A percentile compares a stretch with the other conserved stretches of the same genome.
These are phyloP conservation scores for Sigmodon hispidus DNA, from an alignment of 2,113 vertebrate species.

Conservation along the genomic window DNA sequence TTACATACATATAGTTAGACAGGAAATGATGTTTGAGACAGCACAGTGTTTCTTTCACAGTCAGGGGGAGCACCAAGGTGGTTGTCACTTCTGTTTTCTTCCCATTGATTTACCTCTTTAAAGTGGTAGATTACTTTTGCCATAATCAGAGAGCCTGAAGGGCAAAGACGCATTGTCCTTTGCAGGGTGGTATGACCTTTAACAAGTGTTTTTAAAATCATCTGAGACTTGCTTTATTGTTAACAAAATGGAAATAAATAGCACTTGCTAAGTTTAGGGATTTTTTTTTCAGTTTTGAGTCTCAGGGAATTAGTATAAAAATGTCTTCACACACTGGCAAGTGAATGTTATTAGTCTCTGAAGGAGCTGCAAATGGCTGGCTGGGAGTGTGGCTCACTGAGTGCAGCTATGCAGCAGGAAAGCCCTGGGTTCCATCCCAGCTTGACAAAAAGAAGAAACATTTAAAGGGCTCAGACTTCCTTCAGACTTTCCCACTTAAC, in stretches of 20 bases:
- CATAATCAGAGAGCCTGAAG: not conserved
- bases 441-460: not conserved
- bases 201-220: not conserved
- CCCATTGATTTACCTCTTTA: not conserved
- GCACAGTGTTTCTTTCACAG: not conserved
- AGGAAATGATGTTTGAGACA: not conserved
- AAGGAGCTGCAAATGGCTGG: not conserved
- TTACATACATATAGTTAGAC: not conserved
- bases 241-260: not conserved
- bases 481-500: not conserved
- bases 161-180: not conserved
- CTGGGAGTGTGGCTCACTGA: not conserved
- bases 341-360: not conserved
- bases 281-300: not conserved
- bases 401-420: fast-evolving
- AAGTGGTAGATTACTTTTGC: not conserved
- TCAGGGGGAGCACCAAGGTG: not conserved
- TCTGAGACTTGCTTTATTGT: slow-evolving; percentile 9
- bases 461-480: not conserved
- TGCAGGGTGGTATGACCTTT: not conserved
- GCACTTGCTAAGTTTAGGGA: not conserved
- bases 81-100: not conserved
- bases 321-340: not conserved
- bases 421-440: not conserved
- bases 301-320: not conserved